These are phyloP conservation scores for Hirtodrosophila confusa DNA, from an alignment of 2,888 invertebrate genomes.

Conservation along the genomic window DNA sequence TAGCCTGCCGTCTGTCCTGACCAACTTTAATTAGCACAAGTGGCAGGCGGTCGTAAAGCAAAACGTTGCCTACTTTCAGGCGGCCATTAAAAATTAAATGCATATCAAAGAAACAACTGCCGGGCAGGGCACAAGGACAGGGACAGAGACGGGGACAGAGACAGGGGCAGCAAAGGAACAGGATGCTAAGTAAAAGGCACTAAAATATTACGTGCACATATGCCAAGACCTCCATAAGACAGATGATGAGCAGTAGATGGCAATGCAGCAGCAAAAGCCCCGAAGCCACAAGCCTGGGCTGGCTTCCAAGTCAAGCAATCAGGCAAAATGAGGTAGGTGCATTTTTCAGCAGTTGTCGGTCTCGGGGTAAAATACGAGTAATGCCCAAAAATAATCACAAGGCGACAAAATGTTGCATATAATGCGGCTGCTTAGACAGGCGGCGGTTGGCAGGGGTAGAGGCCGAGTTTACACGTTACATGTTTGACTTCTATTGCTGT, in stretches of 20 bases:
- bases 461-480: too few species aligned
- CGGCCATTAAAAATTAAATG: constrained; percentile 71
- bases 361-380: constrained; percentile 36
- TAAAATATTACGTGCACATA: constrained; percentile 74
- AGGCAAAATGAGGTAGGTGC: constrained; percentile 72
- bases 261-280: constrained; percentile 8
- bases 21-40: constrained; percentile 69
- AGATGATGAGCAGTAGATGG: constrained; percentile 37
- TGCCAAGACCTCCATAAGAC: constrained; percentile 50
- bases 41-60: constrained; percentile 58
- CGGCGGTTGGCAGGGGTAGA: not conserved
- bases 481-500: too few species aligned
- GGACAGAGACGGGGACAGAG: not conserved
- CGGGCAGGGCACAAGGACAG: constrained; percentile 16
- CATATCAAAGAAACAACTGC: constrained; percentile 63
- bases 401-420: constrained; percentile 76
- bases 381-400: constrained; percentile 71
- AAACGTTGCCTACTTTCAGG: constrained; percentile 67
- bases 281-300: constrained; percentile 19
- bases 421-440: constrained; percentile 64
- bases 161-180: constrained; percentile 1
- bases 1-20: constrained; percentile 26
- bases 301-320: constrained; percentile 55
- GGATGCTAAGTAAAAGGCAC: constrained; percentile 57
- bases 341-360: constrained; percentile 53